These are phyloP conservation scores for Arnoldichthys spilopterus DNA, from an alignment of 2,797 vertebrate species.

Conservation along the genomic window DNA sequence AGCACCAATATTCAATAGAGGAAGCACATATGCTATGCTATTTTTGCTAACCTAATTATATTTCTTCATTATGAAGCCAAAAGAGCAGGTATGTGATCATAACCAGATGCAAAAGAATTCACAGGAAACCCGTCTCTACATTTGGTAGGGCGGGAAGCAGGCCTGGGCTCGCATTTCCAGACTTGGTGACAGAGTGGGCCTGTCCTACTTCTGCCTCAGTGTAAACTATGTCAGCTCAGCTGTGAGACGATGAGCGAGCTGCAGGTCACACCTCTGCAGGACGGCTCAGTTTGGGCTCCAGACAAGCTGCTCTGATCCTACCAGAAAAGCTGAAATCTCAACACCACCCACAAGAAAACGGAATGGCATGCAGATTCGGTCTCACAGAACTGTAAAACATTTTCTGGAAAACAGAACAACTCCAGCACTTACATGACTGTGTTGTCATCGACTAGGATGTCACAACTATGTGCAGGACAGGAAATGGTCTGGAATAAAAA, in stretches of 20 bases:
- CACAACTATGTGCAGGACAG: slow-evolving; percentile 99
- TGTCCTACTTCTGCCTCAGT: slow-evolving; percentile 41
- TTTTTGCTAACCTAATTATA: background rate
- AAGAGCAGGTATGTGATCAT: background rate
- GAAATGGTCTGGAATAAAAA: slow-evolving; percentile 90
- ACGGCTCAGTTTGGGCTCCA: slow-evolving; percentile 9
- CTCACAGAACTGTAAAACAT: background rate
- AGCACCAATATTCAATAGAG: slow-evolving; percentile 29
- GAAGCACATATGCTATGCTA: too few species aligned
- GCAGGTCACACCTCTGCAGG: background rate
- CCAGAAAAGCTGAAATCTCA: background rate
- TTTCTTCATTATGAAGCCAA: background rate
- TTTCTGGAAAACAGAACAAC: background rate
- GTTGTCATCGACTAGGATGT: slow-evolving; percentile 99
- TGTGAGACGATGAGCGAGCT: slow-evolving; percentile 21
- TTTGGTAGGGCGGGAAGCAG: background rate
- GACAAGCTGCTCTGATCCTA: background rate
- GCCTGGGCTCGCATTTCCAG: slow-evolving; percentile 29
- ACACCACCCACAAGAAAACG: background rate
- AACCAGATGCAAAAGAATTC: slow-evolving; percentile 11
- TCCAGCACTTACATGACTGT: slow-evolving; percentile 96
- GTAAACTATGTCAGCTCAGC: slow-evolving; percentile 32
- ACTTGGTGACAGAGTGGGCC: slow-evolving; percentile 4
- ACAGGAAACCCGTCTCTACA: background rate
- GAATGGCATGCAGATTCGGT: background rate